A percentile compares a stretch with the other conserved stretches of the same genome.
phyloP scores from a whole-genome alignment of 2,113 vertebrate species.

The Mionectes macconnelli region DNA sequence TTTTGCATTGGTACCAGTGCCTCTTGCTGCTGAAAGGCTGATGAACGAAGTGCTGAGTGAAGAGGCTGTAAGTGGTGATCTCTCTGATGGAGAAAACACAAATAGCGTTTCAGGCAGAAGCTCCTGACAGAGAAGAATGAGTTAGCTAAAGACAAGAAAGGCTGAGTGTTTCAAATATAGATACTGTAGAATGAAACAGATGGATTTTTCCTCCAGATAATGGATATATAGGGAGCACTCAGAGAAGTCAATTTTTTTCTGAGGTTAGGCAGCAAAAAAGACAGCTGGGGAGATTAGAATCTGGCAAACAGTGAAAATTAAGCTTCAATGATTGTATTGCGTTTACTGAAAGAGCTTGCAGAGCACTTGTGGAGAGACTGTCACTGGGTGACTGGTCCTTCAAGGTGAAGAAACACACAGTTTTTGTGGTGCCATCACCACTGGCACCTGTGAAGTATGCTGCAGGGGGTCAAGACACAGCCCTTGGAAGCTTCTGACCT shows the following conservation, averaged over 20 bases:
- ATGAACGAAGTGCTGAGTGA: conserved; percentile 38
- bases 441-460: not conserved
- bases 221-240: not conserved
- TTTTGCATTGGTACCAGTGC: not conserved
- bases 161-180: conserved; percentile 50
- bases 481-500: not conserved
- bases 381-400: not conserved
- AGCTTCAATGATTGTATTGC: not conserved
- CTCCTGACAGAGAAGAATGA: conserved; percentile 27
- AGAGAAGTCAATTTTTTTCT: not conserved
- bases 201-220: conserved; percentile 26
- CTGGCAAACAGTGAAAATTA: conserved; percentile 1
- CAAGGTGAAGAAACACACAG: not conserved
- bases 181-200: conserved; percentile 34
- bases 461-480: not conserved
- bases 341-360: not conserved
- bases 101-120: not conserved
- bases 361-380: not conserved
- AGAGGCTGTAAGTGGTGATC: conserved; percentile 9
- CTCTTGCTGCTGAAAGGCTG: conserved; percentile 18
- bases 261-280: not conserved
- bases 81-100: not conserved
- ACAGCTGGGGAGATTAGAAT: not conserved
- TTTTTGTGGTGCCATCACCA: not conserved
- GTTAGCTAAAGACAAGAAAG: conserved; percentile 1